phyloP scores from a whole-genome alignment of 2,113 vertebrate species.

The Calidris pygmaea region DNA sequence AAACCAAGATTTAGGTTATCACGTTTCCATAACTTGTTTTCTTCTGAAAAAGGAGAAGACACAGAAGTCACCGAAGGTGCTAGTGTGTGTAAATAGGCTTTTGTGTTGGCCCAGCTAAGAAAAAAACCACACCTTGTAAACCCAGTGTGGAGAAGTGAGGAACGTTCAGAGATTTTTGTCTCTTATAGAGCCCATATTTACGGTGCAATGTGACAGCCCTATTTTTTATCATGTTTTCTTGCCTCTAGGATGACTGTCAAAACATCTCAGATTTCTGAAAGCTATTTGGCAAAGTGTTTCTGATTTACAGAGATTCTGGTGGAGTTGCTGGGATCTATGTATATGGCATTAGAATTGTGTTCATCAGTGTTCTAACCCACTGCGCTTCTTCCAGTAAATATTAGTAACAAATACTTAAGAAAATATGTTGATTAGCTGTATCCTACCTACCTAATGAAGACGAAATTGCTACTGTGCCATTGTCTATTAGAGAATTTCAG shows the following conservation, averaged over 20 bases:
- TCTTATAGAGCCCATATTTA: background rate
- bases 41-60: background rate
- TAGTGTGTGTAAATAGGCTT: background rate
- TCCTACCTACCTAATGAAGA: background rate
- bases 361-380: background rate
- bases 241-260: background rate
- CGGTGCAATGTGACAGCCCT: background rate
- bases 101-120: background rate
- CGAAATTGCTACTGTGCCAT: fast-evolving
- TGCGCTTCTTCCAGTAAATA: background rate
- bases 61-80: background rate
- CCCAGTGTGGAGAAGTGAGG: background rate
- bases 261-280: background rate
- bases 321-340: background rate
- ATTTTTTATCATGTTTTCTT: background rate
- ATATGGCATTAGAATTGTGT: background rate
- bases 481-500: background rate
- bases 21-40: background rate
- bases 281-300: background rate
- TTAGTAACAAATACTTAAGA: background rate
- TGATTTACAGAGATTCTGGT: background rate
- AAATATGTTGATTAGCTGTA: background rate
- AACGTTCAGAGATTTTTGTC: background rate
- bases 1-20: background rate
- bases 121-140: background rate